Evolutionary conservation across 1,140 invertebrate species (phyloP).

Genomic region (Solen grandis): DNA sequence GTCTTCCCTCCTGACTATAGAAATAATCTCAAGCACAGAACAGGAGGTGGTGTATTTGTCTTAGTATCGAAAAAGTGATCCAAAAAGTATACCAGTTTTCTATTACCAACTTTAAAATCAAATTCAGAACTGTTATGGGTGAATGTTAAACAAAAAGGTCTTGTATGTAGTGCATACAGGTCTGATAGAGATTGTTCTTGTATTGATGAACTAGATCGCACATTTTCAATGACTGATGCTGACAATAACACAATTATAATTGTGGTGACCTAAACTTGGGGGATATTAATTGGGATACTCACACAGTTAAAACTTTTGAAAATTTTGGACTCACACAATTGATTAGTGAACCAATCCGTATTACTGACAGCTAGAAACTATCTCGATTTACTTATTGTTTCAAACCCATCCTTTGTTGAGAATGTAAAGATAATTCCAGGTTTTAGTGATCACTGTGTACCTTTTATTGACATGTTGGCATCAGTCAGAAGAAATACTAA

Average conservation of each 20-base stretch:
- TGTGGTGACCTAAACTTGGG: too few species aligned
- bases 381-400: too few species aligned
- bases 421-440: conserved; percentile 25
- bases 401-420: too few species aligned
- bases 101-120: not conserved
- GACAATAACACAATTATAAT: too few species aligned
- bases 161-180: conserved; percentile 15
- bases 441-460: conserved; percentile 24
- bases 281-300: too few species aligned
- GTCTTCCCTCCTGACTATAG: conserved; percentile 24
- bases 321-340: too few species aligned
- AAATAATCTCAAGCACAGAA: conserved; percentile 6
- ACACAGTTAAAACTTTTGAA: too few species aligned
- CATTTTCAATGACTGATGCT: too few species aligned
- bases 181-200: too few species aligned
- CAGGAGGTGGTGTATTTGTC: conserved; percentile 16
- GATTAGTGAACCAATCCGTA: too few species aligned
- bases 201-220: too few species aligned
- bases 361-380: too few species aligned
- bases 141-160: conserved; percentile 10
- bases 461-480: conserved; percentile 23
- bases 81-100: not conserved
- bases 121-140: conserved; percentile 14
- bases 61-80: conserved; percentile 7
- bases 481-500: conserved; percentile 10